Evolutionary conservation across 1,140 invertebrate genomes (phyloP), one percentile per base, ranked within the genome.

Genomic region (Oryzaephilus surinamensis): DNA sequence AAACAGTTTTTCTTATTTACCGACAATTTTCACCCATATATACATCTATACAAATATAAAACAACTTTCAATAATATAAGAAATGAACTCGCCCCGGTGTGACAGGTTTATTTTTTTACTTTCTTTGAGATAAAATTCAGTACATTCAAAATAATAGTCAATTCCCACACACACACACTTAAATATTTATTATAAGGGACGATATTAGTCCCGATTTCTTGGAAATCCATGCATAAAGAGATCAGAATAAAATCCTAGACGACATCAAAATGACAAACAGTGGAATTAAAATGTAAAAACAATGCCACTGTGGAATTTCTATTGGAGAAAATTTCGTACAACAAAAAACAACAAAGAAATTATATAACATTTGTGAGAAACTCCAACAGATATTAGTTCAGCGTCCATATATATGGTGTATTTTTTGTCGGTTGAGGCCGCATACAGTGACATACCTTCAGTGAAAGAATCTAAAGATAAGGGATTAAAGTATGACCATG

Each of bases 361-460:
- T 38, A 26, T 16, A 19, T 6, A 10, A 17, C 24, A 28, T 31
- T 38, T 38, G 19, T 27, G 27, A 38, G 21, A 21, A 23, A 8
- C 36, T 28, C 17, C 27, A 19, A 40, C 31, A 24, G 28, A 17
- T 33, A 15, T 13, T 14, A 10, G 20, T 13, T 13, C 21, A 27
- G 12, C 15, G 11, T 26, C 13, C 18, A 38, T 27, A 17, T 38
- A 38, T 24, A 24, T n/a, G 8, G 50, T 50, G 46, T 48, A 51
- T 46, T 42, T 52, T 55, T 55, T 55, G 53, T 55, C 48, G 51
- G 51, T 43, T 39, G 38, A 46, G 48, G 51, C 53, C 51, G 53
- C 53, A 55, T 55, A 55, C 53, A 51, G 51, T 55, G 53, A 55
- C 53, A 55, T 55, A 55, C 53, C 53, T 55, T 55, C 46, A 44